These are phyloP conservation scores for Tautogolabrus adspersus DNA, from an alignment of 2,113 vertebrate species.

Conservation along the genomic window DNA sequence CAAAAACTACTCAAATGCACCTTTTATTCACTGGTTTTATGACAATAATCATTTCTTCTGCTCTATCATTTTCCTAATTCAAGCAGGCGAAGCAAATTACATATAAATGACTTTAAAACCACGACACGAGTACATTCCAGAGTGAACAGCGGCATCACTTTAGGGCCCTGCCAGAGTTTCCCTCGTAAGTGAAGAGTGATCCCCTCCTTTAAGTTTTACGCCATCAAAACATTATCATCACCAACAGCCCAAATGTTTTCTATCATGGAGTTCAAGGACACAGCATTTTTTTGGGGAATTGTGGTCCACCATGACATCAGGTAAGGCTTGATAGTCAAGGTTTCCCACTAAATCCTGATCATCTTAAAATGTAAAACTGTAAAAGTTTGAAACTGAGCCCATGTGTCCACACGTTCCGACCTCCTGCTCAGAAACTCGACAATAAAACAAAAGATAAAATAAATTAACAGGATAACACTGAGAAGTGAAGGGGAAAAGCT, in stretches of 20 bases:
- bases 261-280: conserved; percentile 30
- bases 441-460: conserved; percentile 5
- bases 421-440: conserved; percentile 21
- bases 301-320: conserved; percentile 44
- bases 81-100: conserved; percentile 57
- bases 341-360: conserved; percentile 34
- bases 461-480: conserved; percentile 56
- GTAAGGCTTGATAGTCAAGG: conserved; percentile 49
- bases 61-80: conserved; percentile 35
- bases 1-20: conserved; percentile 44
- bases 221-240: neutral
- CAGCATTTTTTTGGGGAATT: conserved; percentile 27
- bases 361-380: conserved; percentile 18
- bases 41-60: conserved; percentile 38
- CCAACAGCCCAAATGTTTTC: conserved; percentile 1
- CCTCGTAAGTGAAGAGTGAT: conserved; percentile 39
- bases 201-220: conserved; percentile 14
- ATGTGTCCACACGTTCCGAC: conserved; percentile 27
- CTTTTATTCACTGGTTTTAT: conserved; percentile 33
- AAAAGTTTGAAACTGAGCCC: conserved; percentile 43
- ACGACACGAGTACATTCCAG: conserved; percentile 57
- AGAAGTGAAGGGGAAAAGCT: conserved; percentile 54
- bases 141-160: conserved; percentile 54
- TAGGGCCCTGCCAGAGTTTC: conserved; percentile 50
- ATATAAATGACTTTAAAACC: conserved; percentile 44